Evolutionary conservation across 2,113 vertebrate species (phyloP), one percentile per base, ranked within the genome.

Genomic region (Pica pica): DNA sequence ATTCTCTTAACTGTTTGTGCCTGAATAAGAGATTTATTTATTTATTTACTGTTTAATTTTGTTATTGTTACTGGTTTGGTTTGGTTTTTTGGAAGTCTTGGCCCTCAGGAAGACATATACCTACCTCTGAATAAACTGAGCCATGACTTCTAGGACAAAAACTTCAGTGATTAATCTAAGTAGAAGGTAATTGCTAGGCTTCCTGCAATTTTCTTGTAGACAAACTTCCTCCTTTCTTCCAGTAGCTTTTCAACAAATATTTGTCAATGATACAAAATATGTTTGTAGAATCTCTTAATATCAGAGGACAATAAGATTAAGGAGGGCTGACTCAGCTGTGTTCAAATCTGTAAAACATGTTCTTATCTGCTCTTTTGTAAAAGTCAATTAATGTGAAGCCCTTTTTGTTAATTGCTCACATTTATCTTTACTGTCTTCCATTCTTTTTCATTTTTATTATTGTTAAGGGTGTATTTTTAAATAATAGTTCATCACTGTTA

Each of bases 371-470:
- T 87, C 18, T 84, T 89, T 78, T 53, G 26, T 84, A 83, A 70
- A 80, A 97, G 92, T 84, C 69, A 94, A 87, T 91, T 96, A 86
- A 87, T 89, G 90, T 0, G 0, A 93, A 86, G 20, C 10, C 56
- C 49, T 81, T 82, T 88, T 88, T 90, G 17, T 86, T 94, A 93
- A 94, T 94, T 96, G 64, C 88, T 92, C 17, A 0, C 76, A 92
- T 92, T 96, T 94, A 92, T 96, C 93, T 96, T 90, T 82, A 60
- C 76, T 33, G 83, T 81, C 71, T 90, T 89, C 80, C 49, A 94
- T 81, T 94, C 49, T 75, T 94, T 92, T 76, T 52, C 93, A 64
- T 87, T 94, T 94, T 91, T 96, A 80, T 95, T 96, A 81, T 93
- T 93, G 80, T 92, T 96, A 94, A 91, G 53, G 68, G 83, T 44